Base-by-base conservation (phyloP, 2,888 invertebrate genomes). In the Corbicula japonica region DNA sequence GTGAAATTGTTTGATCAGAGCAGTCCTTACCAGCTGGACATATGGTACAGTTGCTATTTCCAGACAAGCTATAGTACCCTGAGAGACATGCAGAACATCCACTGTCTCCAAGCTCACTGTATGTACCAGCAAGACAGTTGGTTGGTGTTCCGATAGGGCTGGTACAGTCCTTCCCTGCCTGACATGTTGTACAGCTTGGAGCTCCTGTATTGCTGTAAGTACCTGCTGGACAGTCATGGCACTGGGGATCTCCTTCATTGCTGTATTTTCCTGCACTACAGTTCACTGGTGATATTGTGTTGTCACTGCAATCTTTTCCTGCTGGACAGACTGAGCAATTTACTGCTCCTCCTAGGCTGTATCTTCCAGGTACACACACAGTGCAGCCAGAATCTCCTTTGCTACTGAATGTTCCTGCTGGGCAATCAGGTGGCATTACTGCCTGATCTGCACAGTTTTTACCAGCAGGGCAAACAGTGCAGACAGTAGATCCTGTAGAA, bases 11-110 rank as follows among this genome's bases (percentile, higher is more conserved):
- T 46, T 46, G 35, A 66, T 81, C 77, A 8, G 84, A 66, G 54
- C 89, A 90, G 30, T 86, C 69, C 6, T 78, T 69, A 8, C 89
- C 90, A 30, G 76, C 80, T 18, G 86, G 85, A 80, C 91, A 92
- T 1, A 80, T 68, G 2, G 83, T 85, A 72, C 91, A 91, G 26
- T 77, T 72, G 12, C 48, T 61, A n/a, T 76, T 54, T 18, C 77
- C 85, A 48, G 65, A 50, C 30, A 12, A 12, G 54, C 85, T 88
- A 34, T 84, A 79, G 32, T 80, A 72, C 34, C 89, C 87, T 44
- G 62, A 44, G 1, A 76, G 50, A 78, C 89, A 89, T 15, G 66
- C 65, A 1, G 74, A 61, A 73, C 90, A 90, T 1, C 63, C 60
- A n/a, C 56, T 41, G 8, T 61, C 61, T 10, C 85, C 85, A 10